Percentiles rank a stretch among this genome's conserved stretches.
These are phyloP conservation scores for Scortum barcoo DNA, from an alignment of 2,113 vertebrate genomes.

Conservation along the genomic window DNA sequence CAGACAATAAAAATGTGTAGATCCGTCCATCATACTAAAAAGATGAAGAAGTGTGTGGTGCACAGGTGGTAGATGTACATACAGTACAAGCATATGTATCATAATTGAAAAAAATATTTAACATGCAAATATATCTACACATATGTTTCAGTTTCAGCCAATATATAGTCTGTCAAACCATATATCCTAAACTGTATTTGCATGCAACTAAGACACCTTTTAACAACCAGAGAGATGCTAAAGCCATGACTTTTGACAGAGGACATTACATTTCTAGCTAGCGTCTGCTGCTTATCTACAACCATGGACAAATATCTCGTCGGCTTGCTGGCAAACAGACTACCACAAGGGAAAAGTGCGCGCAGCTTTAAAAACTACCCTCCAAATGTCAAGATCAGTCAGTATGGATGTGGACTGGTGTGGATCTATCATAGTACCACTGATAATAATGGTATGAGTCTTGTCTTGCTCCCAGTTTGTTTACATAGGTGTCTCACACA, in stretches of 20 bases:
- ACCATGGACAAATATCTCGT: background rate
- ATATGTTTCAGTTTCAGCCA: background rate
- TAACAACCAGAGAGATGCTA: background rate
- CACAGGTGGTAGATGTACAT: background rate
- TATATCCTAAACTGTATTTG: background rate
- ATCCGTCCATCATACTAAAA: background rate
- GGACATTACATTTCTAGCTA: background rate
- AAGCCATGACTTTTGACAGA: background rate
- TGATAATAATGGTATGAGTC: background rate
- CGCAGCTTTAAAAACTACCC: background rate
- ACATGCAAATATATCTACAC: background rate
- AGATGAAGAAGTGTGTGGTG: background rate
- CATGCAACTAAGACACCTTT: background rate
- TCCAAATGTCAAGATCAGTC: slow-evolving; percentile 15
- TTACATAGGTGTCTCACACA: background rate
- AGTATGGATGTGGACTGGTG: background rate
- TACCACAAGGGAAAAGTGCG: background rate
- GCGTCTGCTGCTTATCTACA: background rate
- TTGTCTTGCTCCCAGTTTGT: background rate
- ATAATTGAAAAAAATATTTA: background rate
- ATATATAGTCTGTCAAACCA: background rate
- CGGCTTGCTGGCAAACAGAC: slow-evolving; percentile 8
- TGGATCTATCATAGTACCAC: background rate
- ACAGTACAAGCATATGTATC: background rate
- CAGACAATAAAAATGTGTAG: background rate